Percentiles rank a stretch among this genome's conserved stretches.
These are phyloP conservation scores for Harpegnathos saltator DNA, from an alignment of 1,140 invertebrate species.

Conservation along the genomic window DNA sequence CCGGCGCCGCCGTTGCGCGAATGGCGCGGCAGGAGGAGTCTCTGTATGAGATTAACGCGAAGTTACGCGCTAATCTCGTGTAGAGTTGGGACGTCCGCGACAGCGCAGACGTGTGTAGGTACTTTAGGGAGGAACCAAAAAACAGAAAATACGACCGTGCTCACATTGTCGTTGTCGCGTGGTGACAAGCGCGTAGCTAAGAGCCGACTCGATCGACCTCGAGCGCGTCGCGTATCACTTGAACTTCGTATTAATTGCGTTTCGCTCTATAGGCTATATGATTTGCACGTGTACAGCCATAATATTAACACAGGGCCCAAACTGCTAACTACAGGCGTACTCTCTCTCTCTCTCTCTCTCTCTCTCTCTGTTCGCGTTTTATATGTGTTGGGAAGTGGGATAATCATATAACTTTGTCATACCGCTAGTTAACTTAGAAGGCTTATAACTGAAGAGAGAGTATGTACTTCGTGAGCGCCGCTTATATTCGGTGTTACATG, in stretches of 20 bases:
- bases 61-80: neutral
- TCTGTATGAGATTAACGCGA: neutral
- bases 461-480: conserved; percentile 7
- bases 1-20: too few species aligned
- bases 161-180: too few species aligned
- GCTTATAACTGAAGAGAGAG: conserved; percentile 23
- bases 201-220: neutral
- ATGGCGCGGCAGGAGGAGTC: neutral
- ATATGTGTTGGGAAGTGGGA: conserved; percentile 20
- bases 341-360: too few species aligned
- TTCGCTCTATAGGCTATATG: neutral
- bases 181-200: neutral
- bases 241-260: neutral
- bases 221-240: neutral
- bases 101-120: neutral
- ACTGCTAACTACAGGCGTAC: conserved; percentile 2
- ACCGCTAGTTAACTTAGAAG: conserved; percentile 44
- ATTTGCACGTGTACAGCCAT: neutral
- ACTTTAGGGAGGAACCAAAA: neutral
- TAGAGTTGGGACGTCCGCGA: neutral
- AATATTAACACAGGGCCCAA: conserved; percentile 15
- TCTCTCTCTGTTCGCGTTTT: conserved; percentile 29
- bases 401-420: conserved; percentile 56
- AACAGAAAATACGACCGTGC: neutral
- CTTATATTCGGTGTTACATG: conserved; percentile 37